Evolutionary conservation across 2,797 vertebrate genomes (phyloP).

Genomic region (Pelochelys cantorii): DNA sequence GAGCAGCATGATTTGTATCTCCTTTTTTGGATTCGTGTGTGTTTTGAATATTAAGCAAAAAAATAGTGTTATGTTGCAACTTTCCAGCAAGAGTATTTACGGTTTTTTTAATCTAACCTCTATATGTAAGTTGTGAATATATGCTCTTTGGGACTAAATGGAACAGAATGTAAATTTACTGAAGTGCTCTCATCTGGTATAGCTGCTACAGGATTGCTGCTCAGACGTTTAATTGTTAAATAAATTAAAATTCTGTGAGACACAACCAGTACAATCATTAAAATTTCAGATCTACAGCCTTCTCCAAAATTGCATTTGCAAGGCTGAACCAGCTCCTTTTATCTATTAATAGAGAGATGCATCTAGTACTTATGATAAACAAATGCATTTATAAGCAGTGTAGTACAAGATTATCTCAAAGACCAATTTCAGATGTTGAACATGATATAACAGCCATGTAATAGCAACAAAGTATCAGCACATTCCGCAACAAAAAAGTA

Average conservation of each 20-base stretch:
- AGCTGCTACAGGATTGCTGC: neutral
- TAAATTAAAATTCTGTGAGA: constrained; percentile 19
- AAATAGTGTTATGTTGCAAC: neutral
- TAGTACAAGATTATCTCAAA: constrained; percentile 1
- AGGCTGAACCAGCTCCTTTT: neutral
- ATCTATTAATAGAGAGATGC: neutral
- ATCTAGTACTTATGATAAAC: neutral
- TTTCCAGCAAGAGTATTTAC: neutral
- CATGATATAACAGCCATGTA: neutral
- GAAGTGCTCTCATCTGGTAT: neutral
- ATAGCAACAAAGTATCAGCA: neutral
- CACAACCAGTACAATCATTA: neutral
- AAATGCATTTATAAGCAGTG: constrained; percentile 16
- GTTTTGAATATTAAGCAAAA: neutral
- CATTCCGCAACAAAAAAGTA: neutral
- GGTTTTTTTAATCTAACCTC: neutral
- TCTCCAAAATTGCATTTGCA: neutral
- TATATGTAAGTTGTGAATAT: no score
- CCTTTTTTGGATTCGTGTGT: neutral
- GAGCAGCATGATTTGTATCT: neutral
- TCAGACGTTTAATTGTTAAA: constrained; percentile 37
- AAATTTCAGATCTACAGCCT: neutral
- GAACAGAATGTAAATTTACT: constrained; percentile 19
- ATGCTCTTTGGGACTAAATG: neutral
- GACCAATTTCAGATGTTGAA: neutral